Percentiles rank a stretch among this genome's conserved stretches.
phyloP scores from a whole-genome alignment of 2,888 invertebrate species.

The Nemotelus pantherinus region DNA sequence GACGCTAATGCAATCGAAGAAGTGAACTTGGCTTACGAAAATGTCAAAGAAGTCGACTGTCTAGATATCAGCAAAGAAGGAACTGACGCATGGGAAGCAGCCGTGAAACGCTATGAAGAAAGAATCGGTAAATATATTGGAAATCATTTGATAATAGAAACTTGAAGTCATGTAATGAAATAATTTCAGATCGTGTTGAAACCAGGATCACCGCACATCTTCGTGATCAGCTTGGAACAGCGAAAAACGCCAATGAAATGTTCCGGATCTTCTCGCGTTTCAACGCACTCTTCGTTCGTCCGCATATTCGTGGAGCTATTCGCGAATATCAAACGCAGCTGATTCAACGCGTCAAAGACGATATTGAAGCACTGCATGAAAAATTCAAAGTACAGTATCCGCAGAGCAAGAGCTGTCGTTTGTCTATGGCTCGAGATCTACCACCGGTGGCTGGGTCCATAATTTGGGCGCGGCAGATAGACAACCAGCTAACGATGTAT shows the following conservation, averaged over 20 bases:
- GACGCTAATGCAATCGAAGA: slow-evolving; percentile 97
- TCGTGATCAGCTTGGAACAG: slow-evolving; percentile 96
- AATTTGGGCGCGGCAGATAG: slow-evolving; percentile 99
- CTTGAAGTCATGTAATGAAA: background rate
- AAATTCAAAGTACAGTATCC: slow-evolving; percentile 98
- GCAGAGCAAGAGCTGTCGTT: slow-evolving; percentile 90
- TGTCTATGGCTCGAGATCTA: slow-evolving; percentile 91
- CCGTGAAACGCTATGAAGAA: slow-evolving; percentile 96
- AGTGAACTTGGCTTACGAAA: slow-evolving; percentile 95
- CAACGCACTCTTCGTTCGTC: slow-evolving; percentile 98
- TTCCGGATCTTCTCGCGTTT: slow-evolving; percentile 98
- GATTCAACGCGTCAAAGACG: slow-evolving; percentile 98
- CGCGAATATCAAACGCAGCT: slow-evolving; percentile 99
- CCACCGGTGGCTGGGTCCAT: slow-evolving; percentile 98
- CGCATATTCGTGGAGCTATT: slow-evolving; percentile 98
- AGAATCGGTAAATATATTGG: slow-evolving; percentile 75
- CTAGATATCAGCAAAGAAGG: slow-evolving; percentile 97
- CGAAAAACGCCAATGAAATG: slow-evolving; percentile 99
- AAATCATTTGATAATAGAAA: background rate
- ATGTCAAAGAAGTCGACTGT: slow-evolving; percentile 98
- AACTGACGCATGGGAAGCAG: slow-evolving; percentile 97
- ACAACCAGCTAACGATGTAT: slow-evolving; percentile 95
- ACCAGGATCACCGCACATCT: slow-evolving; percentile 97
- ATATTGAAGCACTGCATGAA: slow-evolving; percentile 96
- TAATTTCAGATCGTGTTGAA: slow-evolving; percentile 83